Base-by-base conservation (phyloP, 1,140 invertebrate genomes). In the Cryptotermes secundus region DNA sequence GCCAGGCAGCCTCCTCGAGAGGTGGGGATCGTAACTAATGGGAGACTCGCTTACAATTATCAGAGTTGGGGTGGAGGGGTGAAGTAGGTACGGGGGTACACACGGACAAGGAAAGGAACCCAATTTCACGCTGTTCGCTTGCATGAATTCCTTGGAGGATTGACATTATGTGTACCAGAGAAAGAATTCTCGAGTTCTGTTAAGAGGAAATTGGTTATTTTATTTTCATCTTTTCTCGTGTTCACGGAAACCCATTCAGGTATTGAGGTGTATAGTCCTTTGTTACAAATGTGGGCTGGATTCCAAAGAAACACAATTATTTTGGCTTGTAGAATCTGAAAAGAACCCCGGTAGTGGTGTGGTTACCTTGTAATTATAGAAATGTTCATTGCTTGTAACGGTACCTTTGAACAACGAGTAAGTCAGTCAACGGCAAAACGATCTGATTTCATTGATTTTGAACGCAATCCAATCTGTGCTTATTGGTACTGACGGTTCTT, bases 91-190 rank as follows among this genome's bases (percentile, higher is more conserved):
- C 53, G 6, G 24, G n/a, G 2, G 53, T 59, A 59, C 53, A 59
- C 26, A 72, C 26, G 59, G n/a, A 72, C 59, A 72, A 72, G 59
- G n/a, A 72, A 72, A 31, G n/a, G 26, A 72, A 72, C 59, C 59
- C 59, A 72, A 72, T 72, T 72, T 72, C 59, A 72, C 59, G 59
- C 59, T 72, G n/a, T n/a, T 72, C 59, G 59, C 59, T 31, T 72
- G 59, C 59, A 72, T 31, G 59, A 72, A 72, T 72, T 72, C 59
- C 59, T 72, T 31, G 7, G 59, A 10, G 59, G 59, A 72, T 72
- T 72, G 26, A 72, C 59, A 72, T 72, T 72, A 72, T 72, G 59
- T 72, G 16, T 26, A n/a, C 2, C 59, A 72, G 59, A 26, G 31
- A 7, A 72, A 72, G n/a, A 72, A 31, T 22, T 49, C 26, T 72